Conservation (phyloP, 2,888 invertebrate species). For the Coenonympha glycerion region DNA sequence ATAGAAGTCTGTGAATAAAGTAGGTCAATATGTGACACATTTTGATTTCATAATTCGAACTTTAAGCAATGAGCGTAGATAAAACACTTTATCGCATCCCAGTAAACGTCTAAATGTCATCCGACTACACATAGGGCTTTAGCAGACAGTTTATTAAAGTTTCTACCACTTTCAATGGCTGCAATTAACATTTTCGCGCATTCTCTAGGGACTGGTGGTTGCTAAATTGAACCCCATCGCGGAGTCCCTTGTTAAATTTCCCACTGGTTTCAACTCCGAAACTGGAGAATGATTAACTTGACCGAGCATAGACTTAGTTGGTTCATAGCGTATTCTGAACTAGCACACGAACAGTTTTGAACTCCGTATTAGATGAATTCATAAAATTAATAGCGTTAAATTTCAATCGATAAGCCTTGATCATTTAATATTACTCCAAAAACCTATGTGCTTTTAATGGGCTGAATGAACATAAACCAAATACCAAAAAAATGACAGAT, state of each 20-base stretch:
- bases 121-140: constrained; percentile 16
- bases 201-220: constrained; percentile 31
- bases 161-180: constrained; percentile 35
- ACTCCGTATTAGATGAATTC: constrained; percentile 15
- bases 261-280: constrained; percentile 31
- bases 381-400: constrained; percentile 12
- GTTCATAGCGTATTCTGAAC: constrained; percentile 26
- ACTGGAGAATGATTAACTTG: constrained; percentile 34
- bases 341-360: constrained; percentile 21
- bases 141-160: constrained; percentile 27
- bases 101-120: constrained; percentile 16
- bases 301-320: constrained; percentile 28
- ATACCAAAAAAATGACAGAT: background rate
- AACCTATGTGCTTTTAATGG: background rate
- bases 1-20: too few species aligned
- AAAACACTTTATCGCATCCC: constrained; percentile 6
- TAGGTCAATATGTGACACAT: too few species aligned
- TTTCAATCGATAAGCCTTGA: constrained; percentile 7
- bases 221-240: constrained; percentile 35
- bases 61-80: too few species aligned
- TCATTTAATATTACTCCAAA: background rate
- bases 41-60: too few species aligned
- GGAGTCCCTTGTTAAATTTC: constrained; percentile 33
- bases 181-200: constrained; percentile 38
- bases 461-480: background rate